phyloP scores from a whole-genome alignment of 2,797 vertebrate genomes.

The Takifugu rubripes region DNA sequence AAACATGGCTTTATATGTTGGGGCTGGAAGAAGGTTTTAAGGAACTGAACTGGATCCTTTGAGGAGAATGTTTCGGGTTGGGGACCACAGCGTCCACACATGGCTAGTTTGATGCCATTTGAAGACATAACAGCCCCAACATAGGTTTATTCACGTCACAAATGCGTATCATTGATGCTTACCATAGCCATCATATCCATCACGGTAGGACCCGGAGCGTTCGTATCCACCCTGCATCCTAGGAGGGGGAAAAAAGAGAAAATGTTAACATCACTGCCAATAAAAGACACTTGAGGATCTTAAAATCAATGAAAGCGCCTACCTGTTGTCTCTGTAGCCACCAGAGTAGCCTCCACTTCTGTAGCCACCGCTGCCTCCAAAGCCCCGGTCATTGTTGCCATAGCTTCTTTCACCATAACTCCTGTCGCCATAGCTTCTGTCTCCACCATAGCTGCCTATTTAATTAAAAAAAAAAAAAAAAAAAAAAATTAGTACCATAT shows the following conservation, averaged over 20 bases:
- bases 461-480: too few relatives aligned
- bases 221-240: slow-evolving; percentile 75
- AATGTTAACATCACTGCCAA: background rate
- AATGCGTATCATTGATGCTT: slow-evolving; percentile 50
- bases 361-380: slow-evolving; percentile 38
- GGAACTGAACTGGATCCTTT: background rate
- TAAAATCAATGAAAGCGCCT: background rate
- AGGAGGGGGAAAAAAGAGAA: background rate
- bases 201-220: slow-evolving; percentile 72
- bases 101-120: background rate
- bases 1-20: slow-evolving; percentile 38
- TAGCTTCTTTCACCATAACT: slow-evolving; percentile 60
- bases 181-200: slow-evolving; percentile 79
- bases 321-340: slow-evolving; percentile 67
- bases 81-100: background rate
- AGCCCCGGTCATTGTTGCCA: slow-evolving; percentile 41
- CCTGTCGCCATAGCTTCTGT: slow-evolving; percentile 56
- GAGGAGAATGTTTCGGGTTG: background rate
- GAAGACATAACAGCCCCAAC: slow-evolving; percentile 54
- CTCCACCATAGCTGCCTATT: slow-evolving; percentile 33
- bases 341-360: slow-evolving; percentile 57
- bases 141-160: slow-evolving; percentile 25
- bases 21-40: slow-evolving; percentile 33
- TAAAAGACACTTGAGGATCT: background rate
- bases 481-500: too few relatives aligned